A percentile compares a stretch with the other conserved stretches of the same genome.
These are phyloP conservation scores for Psittacula derbiana DNA, from an alignment of 2,797 vertebrate genomes.

Conservation along the genomic window DNA sequence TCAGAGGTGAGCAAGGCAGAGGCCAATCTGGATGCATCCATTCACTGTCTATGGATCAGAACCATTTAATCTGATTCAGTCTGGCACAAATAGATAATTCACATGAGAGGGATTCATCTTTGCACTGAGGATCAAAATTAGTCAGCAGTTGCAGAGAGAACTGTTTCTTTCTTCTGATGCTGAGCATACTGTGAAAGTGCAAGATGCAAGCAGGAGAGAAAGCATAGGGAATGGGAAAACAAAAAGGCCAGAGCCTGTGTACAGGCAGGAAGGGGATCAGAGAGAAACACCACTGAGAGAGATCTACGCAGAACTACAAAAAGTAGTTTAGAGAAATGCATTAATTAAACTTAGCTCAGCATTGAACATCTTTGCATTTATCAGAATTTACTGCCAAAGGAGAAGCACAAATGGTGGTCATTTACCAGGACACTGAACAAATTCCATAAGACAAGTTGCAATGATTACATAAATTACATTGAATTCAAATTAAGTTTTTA, in stretches of 20 bases:
- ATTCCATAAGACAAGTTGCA: neutral
- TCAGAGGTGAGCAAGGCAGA: neutral
- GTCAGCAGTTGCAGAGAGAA: neutral
- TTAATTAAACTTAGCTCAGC: neutral
- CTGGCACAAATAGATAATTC: neutral
- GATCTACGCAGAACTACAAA: neutral
- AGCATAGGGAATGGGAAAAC: neutral
- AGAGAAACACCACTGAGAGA: neutral
- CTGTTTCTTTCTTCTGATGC: neutral
- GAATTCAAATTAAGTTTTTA: neutral
- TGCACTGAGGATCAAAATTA: accelerated
- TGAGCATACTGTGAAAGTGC: accelerated
- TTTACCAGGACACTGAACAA: neutral
- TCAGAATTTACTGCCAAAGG: neutral
- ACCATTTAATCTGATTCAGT: neutral
- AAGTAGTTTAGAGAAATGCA: neutral
- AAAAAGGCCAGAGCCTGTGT: neutral
- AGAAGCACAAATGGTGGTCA: neutral
- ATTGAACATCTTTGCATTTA: neutral
- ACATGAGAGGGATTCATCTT: neutral
- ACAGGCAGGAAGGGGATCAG: neutral
- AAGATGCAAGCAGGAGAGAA: neutral
- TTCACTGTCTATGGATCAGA: neutral
- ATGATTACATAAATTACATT: neutral
- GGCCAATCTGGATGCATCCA: neutral